Percentiles rank a stretch among this genome's conserved stretches.
Conservation (phyloP, 2,113 vertebrate species). For the Hypocryptadius cinnamomeus region DNA sequence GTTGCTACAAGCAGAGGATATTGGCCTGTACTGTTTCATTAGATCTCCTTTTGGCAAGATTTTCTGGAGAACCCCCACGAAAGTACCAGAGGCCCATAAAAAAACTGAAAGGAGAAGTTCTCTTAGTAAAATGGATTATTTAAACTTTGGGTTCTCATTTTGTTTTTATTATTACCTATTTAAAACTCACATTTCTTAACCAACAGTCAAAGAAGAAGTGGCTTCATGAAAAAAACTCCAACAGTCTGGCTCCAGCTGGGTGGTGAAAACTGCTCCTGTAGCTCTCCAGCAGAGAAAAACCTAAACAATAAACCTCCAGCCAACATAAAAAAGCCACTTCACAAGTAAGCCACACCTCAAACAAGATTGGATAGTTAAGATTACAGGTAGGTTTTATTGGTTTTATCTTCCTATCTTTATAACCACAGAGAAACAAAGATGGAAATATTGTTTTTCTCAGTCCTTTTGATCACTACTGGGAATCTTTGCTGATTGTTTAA, state of each 20-base stretch:
- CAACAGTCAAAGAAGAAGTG: background rate
- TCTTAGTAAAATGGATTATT: background rate
- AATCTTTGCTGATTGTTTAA: background rate
- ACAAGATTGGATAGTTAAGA: slow-evolving; percentile 6
- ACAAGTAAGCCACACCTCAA: slow-evolving; percentile 14
- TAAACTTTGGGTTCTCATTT: background rate
- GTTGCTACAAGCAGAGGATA: background rate
- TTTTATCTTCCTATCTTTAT: slow-evolving; percentile 28
- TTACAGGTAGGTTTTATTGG: background rate
- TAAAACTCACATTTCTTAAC: background rate
- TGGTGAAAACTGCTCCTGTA: background rate
- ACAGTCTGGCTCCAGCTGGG: background rate
- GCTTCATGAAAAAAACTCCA: background rate
- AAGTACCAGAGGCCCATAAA: background rate
- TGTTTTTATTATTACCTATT: background rate
- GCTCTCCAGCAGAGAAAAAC: background rate
- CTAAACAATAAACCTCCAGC: background rate
- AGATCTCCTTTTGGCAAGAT: background rate
- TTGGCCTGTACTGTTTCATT: background rate
- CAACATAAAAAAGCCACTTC: slow-evolving; percentile 24
- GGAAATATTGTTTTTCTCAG: background rate
- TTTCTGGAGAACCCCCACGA: background rate
- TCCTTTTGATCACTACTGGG: background rate
- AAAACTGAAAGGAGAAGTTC: background rate
- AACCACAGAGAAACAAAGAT: background rate